Percentiles rank a stretch among this genome's conserved stretches.
Conservation (phyloP, 1,140 invertebrate species). For the Dendroctonus valens region DNA sequence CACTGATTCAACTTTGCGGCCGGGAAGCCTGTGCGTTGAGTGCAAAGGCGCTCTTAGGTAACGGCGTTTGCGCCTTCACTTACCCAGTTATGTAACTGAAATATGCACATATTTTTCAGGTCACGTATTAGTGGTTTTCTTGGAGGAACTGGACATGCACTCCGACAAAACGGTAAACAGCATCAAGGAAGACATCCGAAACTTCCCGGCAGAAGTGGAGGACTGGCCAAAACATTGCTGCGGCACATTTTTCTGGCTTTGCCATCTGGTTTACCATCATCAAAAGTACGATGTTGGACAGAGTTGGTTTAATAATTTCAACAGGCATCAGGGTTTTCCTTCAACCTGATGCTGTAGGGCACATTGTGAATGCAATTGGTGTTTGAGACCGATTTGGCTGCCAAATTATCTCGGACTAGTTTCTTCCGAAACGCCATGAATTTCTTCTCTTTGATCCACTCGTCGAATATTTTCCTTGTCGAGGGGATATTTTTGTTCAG, state of each 20-base stretch:
- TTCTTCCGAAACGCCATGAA: conserved; percentile 57
- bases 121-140: not conserved
- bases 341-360: conserved; percentile 63
- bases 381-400: conserved; percentile 52
- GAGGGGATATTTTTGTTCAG: conserved; percentile 60
- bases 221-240: conserved; percentile 1
- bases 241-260: conserved; percentile 17
- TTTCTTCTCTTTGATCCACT: conserved; percentile 54
- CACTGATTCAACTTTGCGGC: too few species aligned
- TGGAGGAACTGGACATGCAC: not conserved
- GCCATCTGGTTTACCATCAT: conserved; percentile 10
- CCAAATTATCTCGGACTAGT: conserved; percentile 53
- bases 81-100: too few species aligned
- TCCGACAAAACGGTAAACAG: not conserved
- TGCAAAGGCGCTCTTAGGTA: too few species aligned
- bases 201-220: not conserved
- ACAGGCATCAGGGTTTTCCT: too few species aligned
- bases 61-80: too few species aligned
- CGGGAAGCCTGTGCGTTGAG: too few species aligned
- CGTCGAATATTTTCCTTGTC: conserved; percentile 56
- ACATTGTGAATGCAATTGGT: conserved; percentile 60
- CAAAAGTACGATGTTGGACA: conserved; percentile 2
- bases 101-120: too few species aligned
- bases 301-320: not conserved
- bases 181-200: not conserved